Percentiles rank a stretch among this genome's conserved stretches.
Evolutionary conservation across 2,888 invertebrate genomes (phyloP).

Genomic region (Cyclophora albipunctata): DNA sequence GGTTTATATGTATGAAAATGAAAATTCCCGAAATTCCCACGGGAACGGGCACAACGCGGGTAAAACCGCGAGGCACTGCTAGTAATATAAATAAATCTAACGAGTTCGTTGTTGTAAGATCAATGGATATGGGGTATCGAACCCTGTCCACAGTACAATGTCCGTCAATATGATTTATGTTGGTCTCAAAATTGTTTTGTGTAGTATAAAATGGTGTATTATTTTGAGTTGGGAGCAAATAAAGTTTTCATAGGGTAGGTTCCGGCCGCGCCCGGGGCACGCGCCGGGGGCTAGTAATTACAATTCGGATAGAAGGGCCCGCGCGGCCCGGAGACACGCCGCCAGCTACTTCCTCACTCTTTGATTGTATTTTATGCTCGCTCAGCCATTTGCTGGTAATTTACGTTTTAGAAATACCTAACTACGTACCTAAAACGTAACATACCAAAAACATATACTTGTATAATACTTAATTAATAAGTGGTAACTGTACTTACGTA

Average conservation of each 20-base stretch:
- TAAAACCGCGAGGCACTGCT: no score
- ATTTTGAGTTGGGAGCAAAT: constrained; percentile 7
- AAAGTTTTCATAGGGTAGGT: constrained; percentile 24
- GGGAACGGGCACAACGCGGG: no score
- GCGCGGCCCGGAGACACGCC: constrained; percentile 22
- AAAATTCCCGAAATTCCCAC: no score
- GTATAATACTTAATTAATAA: not conserved
- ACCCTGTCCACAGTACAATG: no score
- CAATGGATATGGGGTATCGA: no score
- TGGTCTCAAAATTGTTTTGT: no score
- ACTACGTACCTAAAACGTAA: constrained; percentile 1
- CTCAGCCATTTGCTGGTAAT: constrained; percentile 13
- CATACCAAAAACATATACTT: not conserved
- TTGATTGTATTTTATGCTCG: constrained; percentile 6
- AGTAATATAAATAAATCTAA: no score
- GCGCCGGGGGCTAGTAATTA: constrained; percentile 31
- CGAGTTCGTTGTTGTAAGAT: no score
- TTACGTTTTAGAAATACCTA: constrained; percentile 3
- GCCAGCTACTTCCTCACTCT: constrained; percentile 20
- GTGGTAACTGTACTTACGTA: not conserved
- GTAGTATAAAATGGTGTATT: not conserved
- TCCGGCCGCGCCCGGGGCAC: constrained; percentile 12
- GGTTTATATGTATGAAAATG: no score
- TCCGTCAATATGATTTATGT: no score
- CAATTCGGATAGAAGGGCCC: constrained; percentile 30